Percentiles rank a stretch among this genome's conserved stretches.
These are phyloP conservation scores for Xylocampa areola DNA, from an alignment of 2,888 invertebrate genomes.

Conservation along the genomic window DNA sequence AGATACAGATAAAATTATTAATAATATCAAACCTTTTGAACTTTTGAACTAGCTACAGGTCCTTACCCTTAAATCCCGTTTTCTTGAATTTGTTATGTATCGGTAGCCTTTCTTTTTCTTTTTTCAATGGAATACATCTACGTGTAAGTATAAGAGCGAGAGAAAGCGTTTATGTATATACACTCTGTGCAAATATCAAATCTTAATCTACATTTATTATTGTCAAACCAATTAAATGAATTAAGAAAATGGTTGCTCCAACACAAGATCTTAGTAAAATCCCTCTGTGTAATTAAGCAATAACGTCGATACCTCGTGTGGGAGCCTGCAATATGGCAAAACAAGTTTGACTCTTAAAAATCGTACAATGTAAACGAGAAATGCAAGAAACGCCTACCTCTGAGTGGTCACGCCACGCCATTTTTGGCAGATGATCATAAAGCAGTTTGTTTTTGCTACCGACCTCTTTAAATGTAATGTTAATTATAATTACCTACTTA, in stretches of 20 bases:
- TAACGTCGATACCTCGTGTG: constrained; percentile 50
- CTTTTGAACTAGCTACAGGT: too few species aligned
- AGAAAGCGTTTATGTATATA: too few species aligned
- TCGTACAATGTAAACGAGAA: constrained; percentile 53
- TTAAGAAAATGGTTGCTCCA: constrained; percentile 23
- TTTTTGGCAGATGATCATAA: constrained; percentile 11
- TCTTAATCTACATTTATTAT: constrained; percentile 3
- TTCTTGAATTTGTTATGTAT: too few species aligned
- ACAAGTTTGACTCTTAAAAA: constrained; percentile 46
- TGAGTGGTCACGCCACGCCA: constrained; percentile 15
- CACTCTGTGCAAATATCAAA: constrained; percentile 1
- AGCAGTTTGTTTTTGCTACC: not conserved
- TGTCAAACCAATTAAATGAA: constrained; percentile 32
- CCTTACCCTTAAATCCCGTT: too few species aligned
- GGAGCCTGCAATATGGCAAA: constrained; percentile 38
- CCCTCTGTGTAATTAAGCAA: constrained; percentile 51
- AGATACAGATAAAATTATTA: too few species aligned
- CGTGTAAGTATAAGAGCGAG: too few species aligned
- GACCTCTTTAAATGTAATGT: not conserved
- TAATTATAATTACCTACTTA: not conserved
- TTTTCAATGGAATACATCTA: not conserved
- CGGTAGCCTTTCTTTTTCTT: too few species aligned
- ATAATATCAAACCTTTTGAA: too few species aligned
- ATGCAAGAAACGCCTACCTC: constrained; percentile 46
- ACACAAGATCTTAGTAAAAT: constrained; percentile 30